phyloP scores from a whole-genome alignment of 2,888 invertebrate genomes.

The Polydesmus complanatus region DNA sequence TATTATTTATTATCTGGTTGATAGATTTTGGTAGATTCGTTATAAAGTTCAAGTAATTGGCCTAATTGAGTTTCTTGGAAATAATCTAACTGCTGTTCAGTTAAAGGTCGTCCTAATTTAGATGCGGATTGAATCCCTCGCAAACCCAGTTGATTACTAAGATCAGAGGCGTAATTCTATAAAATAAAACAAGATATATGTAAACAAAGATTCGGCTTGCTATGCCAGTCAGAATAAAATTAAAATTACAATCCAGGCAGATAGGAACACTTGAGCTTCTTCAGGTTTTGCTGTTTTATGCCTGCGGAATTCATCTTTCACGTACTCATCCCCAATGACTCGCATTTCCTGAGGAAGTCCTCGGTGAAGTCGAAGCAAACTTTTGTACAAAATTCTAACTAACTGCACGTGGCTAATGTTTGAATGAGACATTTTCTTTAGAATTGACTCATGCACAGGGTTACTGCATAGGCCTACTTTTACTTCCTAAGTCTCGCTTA shows the following conservation, averaged over 20 bases:
- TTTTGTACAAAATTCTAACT: constrained; percentile 60
- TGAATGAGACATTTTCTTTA: background rate
- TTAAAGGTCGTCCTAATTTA: constrained; percentile 47
- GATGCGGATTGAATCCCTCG: constrained; percentile 26
- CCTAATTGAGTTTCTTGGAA: constrained; percentile 69
- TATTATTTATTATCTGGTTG: background rate
- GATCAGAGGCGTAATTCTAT: constrained; percentile 59
- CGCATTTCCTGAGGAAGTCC: constrained; percentile 56
- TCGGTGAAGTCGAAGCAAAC: constrained; percentile 60
- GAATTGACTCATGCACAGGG: too few species aligned
- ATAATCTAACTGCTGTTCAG: constrained; percentile 47
- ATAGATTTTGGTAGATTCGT: constrained; percentile 38
- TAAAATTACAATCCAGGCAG: constrained; percentile 68
- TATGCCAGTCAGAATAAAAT: background rate
- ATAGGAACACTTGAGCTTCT: constrained; percentile 62
- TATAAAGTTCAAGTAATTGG: constrained; percentile 68
- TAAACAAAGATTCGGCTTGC: background rate
- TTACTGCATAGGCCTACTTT: too few species aligned
- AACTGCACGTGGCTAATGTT: constrained; percentile 41
- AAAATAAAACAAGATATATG: constrained; percentile 25
- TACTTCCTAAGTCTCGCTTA: too few species aligned
- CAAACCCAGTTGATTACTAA: constrained; percentile 57
- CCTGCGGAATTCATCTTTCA: constrained; percentile 67
- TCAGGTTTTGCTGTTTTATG: constrained; percentile 53
- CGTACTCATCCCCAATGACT: constrained; percentile 59